A percentile compares a stretch with the other conserved stretches of the same genome.
Evolutionary conservation across 2,797 vertebrate genomes (phyloP).

Genomic region (Chelon auratus): DNA sequence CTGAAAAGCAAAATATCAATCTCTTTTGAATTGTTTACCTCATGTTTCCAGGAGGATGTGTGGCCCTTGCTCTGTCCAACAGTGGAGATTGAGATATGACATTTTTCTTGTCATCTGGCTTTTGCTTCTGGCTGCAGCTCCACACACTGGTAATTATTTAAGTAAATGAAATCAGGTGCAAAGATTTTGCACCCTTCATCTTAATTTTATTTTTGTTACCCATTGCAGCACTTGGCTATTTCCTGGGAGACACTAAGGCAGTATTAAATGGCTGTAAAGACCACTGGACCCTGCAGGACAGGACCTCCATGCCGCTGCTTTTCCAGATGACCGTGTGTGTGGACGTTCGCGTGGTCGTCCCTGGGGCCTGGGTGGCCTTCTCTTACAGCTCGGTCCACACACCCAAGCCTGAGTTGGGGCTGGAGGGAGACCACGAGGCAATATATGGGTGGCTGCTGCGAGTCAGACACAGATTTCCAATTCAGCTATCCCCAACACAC

Average conservation of each 20-base stretch:
- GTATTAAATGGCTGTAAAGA: conserved; percentile 77
- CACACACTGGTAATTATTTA: conserved; percentile 32
- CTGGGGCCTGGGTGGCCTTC: conserved; percentile 83
- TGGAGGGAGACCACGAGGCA: conserved; percentile 77
- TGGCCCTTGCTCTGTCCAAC: conserved; percentile 34
- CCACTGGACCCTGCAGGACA: conserved; percentile 79
- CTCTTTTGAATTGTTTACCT: not conserved
- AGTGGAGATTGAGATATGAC: conserved; percentile 42
- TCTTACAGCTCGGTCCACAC: conserved; percentile 73
- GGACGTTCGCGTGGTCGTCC: conserved; percentile 72
- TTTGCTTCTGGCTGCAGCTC: conserved; percentile 42
- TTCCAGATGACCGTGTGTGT: conserved; percentile 81
- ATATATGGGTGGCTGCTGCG: conserved; percentile 82
- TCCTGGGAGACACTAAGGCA: conserved; percentile 80
- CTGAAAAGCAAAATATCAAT: too few relatives aligned
- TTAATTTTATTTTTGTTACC: not conserved
- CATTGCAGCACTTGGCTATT: conserved; percentile 58
- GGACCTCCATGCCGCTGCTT: conserved; percentile 63
- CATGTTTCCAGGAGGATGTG: conserved; percentile 73
- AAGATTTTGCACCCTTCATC: not conserved
- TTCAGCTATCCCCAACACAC: conserved; percentile 41
- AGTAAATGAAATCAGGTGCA: too few relatives aligned
- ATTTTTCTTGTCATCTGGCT: conserved; percentile 46
- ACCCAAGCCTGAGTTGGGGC: conserved; percentile 72
- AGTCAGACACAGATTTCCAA: conserved; percentile 76